A percentile compares a stretch with the other conserved stretches of the same genome.
Conservation (phyloP, 2,888 invertebrate genomes). For the Philonicus albiceps region DNA sequence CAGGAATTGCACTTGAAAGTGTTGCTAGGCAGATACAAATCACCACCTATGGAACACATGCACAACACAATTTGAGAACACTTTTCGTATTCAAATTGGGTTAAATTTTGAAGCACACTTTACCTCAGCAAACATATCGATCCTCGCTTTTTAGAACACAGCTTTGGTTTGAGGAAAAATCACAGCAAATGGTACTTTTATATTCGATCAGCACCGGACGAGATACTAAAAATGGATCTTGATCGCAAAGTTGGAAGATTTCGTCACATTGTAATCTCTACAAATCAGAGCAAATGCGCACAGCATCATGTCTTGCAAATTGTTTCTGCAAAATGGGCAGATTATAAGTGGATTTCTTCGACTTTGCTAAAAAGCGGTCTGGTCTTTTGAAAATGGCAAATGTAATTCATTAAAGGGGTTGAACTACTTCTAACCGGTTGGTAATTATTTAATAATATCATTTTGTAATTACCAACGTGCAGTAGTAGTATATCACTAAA, state of each 20-base stretch:
- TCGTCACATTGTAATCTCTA: conserved; percentile 31
- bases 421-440: neutral
- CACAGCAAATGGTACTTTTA: conserved; percentile 60
- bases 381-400: conserved; percentile 14
- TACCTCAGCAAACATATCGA: conserved; percentile 61
- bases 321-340: conserved; percentile 24
- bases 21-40: conserved; percentile 56
- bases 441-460: neutral
- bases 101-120: conserved; percentile 46
- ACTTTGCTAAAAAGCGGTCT: neutral
- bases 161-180: conserved; percentile 61
- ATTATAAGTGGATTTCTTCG: conserved; percentile 31
- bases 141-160: conserved; percentile 61
- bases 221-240: conserved; percentile 45
- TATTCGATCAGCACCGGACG: conserved; percentile 50
- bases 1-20: conserved; percentile 54
- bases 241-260: conserved; percentile 27
- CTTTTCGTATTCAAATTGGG: neutral
- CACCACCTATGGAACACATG: conserved; percentile 53
- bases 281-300: conserved; percentile 28
- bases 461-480: neutral
- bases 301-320: neutral
- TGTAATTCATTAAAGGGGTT: conserved; percentile 12
- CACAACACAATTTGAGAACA: neutral
- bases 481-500: no score